Conservation (phyloP, 1,140 invertebrate genomes). For the Brachionus plicatilis region DNA sequence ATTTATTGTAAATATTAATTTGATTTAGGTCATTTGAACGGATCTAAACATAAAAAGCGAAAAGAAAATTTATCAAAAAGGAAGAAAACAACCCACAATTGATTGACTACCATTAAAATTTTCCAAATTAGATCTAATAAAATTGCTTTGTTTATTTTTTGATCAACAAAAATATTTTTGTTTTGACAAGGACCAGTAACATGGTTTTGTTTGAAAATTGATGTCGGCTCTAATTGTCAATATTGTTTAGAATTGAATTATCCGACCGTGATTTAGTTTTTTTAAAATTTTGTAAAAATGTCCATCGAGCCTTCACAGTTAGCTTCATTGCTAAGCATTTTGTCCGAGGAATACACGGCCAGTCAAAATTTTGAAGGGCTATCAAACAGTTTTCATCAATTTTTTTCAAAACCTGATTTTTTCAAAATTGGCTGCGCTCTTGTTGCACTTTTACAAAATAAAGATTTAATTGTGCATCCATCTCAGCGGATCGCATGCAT, state of each 20-base stretch:
- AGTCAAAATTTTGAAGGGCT: conserved; percentile 64
- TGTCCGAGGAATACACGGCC: conserved; percentile 65
- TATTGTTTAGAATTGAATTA: conserved; percentile 23
- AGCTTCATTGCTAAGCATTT: conserved; percentile 55
- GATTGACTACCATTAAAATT: too few relatives aligned
- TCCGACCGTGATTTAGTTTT: conserved; percentile 3
- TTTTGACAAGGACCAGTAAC: neutral
- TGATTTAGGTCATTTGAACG: conserved; percentile 21
- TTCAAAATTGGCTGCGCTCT: conserved; percentile 63
- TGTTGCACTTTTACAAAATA: conserved; percentile 66
- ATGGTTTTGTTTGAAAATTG: neutral
- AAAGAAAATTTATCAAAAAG: conserved; percentile 26
- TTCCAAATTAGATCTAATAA: neutral
- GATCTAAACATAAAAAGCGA: conserved; percentile 11
- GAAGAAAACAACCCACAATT: neutral
- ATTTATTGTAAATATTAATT: neutral
- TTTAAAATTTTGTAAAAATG: conserved; percentile 14
- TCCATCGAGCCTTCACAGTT: conserved; percentile 11
- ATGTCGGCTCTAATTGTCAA: neutral
- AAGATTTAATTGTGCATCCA: conserved; percentile 64
- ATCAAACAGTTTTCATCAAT: conserved; percentile 66
- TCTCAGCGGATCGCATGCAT: conserved; percentile 66
- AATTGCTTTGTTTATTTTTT: neutral
- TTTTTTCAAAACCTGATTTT: conserved; percentile 68
- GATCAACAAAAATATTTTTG: too few relatives aligned